Percentiles rank a stretch among this genome's conserved stretches.
Evolutionary conservation across 2,113 vertebrate genomes (phyloP).

Genomic region (Odontesthes bonariensis): DNA sequence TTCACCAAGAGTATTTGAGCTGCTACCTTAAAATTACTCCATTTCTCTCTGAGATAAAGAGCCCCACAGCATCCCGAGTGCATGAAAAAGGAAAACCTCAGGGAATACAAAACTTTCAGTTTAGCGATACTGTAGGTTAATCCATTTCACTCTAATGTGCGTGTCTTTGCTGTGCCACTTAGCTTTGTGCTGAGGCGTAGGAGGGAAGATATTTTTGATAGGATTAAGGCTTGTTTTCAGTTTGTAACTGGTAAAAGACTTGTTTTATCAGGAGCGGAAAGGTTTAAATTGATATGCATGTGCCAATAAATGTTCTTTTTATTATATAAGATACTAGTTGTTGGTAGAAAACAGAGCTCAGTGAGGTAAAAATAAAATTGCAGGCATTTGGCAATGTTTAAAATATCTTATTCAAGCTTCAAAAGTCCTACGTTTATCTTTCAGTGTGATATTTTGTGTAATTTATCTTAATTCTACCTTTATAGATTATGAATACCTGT

Average conservation of each 20-base stretch:
- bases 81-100: constrained; percentile 35
- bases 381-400: too few relatives aligned
- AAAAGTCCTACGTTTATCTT: neutral
- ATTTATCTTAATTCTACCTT: neutral
- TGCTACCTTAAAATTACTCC: constrained; percentile 33
- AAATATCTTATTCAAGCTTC: neutral
- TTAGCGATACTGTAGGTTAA: constrained; percentile 53
- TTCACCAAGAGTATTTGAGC: constrained; percentile 21
- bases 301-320: neutral
- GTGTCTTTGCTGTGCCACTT: neutral
- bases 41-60: constrained; percentile 47
- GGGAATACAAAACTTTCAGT: constrained; percentile 52
- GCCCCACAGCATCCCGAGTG: constrained; percentile 16
- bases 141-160: constrained; percentile 31
- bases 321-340: too few relatives aligned
- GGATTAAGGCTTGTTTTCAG: constrained; percentile 15
- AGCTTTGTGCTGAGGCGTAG: neutral
- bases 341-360: too few relatives aligned
- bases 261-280: neutral
- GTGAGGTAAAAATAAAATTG: too few relatives aligned
- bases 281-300: neutral
- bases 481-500: neutral
- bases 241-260: neutral
- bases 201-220: constrained; percentile 30
- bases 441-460: neutral